A percentile compares a stretch with the other conserved stretches of the same genome.
These are phyloP conservation scores for Irena cyanogastra DNA, from an alignment of 2,113 vertebrate species.

Conservation along the genomic window DNA sequence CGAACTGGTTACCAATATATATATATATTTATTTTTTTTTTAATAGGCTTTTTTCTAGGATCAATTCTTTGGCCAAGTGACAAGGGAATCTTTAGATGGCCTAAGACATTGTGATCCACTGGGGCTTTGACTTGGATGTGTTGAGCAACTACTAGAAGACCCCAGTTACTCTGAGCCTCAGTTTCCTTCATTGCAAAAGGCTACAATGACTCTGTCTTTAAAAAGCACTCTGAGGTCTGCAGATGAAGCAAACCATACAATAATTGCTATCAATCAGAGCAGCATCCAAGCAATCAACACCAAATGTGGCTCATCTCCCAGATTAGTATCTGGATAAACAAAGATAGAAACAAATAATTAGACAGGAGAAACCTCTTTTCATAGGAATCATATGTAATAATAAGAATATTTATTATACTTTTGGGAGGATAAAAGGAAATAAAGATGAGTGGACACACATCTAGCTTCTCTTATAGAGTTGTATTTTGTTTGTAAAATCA, in stretches of 20 bases:
- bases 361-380: not conserved
- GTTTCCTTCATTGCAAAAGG: not conserved
- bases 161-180: not conserved
- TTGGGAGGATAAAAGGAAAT: not conserved
- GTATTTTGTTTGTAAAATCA: slow-evolving; percentile 58
- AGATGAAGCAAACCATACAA: not conserved
- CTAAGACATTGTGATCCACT: not conserved
- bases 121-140: not conserved
- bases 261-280: slow-evolving; percentile 10
- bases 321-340: slow-evolving; percentile 16
- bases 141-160: not conserved
- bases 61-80: not conserved
- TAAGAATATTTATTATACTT: not conserved
- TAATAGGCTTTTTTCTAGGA: not conserved
- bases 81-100: not conserved
- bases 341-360: not conserved
- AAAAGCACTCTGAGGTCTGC: not conserved
- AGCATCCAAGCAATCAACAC: slow-evolving; percentile 11
- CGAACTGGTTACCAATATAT: not conserved
- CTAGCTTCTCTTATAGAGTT: slow-evolving; percentile 21
- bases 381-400: not conserved
- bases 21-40: too few relatives aligned
- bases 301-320: slow-evolving; percentile 11
- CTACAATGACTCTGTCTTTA: not conserved
- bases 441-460: slow-evolving; percentile 1